Conservation (phyloP, 2,888 invertebrate genomes). For the Euplagia quadripunctaria region DNA sequence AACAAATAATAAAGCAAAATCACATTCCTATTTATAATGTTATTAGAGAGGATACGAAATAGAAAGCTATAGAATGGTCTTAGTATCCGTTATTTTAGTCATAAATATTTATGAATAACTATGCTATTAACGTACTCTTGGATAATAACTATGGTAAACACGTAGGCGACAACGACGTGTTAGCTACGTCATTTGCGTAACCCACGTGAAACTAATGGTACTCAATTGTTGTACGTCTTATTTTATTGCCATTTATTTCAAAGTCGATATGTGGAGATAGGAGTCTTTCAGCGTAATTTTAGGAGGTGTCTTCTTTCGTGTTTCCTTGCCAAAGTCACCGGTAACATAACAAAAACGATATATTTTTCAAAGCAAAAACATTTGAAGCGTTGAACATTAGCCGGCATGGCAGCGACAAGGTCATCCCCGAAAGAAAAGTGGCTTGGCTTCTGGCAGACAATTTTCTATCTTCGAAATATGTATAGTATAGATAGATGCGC, state of each 20-base stretch:
- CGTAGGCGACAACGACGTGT: conserved; percentile 13
- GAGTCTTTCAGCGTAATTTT: not conserved
- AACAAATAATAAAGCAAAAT: too few species aligned
- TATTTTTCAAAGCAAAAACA: too few species aligned
- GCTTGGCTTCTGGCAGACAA: too few species aligned
- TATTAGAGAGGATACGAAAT: not conserved
- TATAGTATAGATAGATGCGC: too few species aligned
- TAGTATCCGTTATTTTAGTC: not conserved
- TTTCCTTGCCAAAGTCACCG: too few species aligned
- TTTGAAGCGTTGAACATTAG: too few species aligned
- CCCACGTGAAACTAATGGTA: conserved; percentile 1
- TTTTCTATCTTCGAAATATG: too few species aligned
- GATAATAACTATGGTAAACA: conserved; percentile 9
- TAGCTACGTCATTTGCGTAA: not conserved
- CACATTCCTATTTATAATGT: not conserved
- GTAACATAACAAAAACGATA: too few species aligned
- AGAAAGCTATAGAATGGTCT: not conserved
- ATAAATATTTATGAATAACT: conserved; percentile 10
- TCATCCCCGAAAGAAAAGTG: too few species aligned
- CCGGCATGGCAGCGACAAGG: too few species aligned
- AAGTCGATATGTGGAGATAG: not conserved
- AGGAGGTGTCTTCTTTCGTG: too few species aligned
- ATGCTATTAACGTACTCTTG: conserved; percentile 5
- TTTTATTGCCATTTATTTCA: not conserved
- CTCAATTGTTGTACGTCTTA: conserved; percentile 1